Evolutionary conservation across 2,113 vertebrate genomes (phyloP).

Genomic region (Arothron firmamentum): DNA sequence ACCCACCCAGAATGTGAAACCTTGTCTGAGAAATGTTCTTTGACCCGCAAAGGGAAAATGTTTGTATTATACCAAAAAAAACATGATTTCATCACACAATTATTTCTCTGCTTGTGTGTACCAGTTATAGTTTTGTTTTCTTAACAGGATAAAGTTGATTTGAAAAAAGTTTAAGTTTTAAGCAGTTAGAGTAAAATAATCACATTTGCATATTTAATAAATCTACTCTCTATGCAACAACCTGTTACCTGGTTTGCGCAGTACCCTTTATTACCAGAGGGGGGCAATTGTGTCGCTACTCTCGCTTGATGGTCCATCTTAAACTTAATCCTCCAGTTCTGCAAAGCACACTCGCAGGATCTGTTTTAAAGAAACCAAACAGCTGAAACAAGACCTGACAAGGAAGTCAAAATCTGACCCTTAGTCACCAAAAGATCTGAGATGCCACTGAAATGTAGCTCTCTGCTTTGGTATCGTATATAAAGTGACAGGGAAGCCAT

Average conservation of each 20-base stretch:
- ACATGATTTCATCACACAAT: no score
- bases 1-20: slow-evolving; percentile 14
- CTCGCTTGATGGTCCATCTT: neutral
- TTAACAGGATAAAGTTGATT: no score
- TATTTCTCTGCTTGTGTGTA: no score
- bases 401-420: slow-evolving; percentile 28
- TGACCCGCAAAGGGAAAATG: slow-evolving; percentile 30
- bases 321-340: neutral
- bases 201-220: no score
- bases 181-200: no score
- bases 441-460: slow-evolving; percentile 27
- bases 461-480: slow-evolving; percentile 18
- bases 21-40: slow-evolving; percentile 18
- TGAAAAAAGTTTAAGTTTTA: neutral
- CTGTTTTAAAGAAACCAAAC: slow-evolving; percentile 29
- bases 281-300: slow-evolving; percentile 49
- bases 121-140: no score
- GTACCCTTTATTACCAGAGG: slow-evolving; percentile 40
- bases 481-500: slow-evolving; percentile 33
- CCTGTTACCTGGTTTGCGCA: neutral
- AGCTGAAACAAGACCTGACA: slow-evolving; percentile 41
- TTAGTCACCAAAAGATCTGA: slow-evolving; percentile 30
- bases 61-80: neutral
- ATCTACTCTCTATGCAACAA: neutral
- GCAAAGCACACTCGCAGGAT: slow-evolving; percentile 8